Percentiles rank a stretch among this genome's conserved stretches.
phyloP scores from a whole-genome alignment of 2,888 invertebrate genomes.

The Cryptus armator region DNA sequence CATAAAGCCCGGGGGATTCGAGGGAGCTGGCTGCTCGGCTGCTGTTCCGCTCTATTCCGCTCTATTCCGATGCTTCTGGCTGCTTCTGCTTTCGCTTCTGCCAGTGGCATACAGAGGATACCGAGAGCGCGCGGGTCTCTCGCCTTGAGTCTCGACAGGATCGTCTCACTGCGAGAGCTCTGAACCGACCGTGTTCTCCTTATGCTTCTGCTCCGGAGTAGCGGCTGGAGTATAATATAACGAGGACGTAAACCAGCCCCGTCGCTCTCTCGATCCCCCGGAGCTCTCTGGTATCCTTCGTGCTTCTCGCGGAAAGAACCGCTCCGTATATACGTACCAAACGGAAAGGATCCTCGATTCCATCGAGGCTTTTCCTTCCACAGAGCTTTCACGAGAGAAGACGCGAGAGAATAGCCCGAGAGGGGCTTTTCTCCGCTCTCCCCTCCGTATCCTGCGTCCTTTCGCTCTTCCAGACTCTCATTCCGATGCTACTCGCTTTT shows the following conservation, averaged over 20 bases:
- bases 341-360: constrained; percentile 46
- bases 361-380: constrained; percentile 41
- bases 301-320: constrained; percentile 14
- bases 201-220: constrained; percentile 15
- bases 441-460: neutral
- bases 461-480: too few species aligned
- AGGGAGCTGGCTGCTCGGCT: constrained; percentile 55
- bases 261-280: constrained; percentile 47
- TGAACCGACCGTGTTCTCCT: constrained; percentile 12
- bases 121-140: neutral
- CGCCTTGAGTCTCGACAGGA: constrained; percentile 45
- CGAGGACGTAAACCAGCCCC: constrained; percentile 61
- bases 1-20: constrained; percentile 53
- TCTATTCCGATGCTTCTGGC: constrained; percentile 42
- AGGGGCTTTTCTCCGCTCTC: neutral
- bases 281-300: constrained; percentile 43
- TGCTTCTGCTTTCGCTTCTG: constrained; percentile 36
- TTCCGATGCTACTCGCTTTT: neutral
- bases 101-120: constrained; percentile 19
- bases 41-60: constrained; percentile 52
- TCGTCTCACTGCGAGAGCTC: constrained; percentile 22
- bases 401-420: constrained; percentile 12
- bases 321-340: constrained; percentile 23
- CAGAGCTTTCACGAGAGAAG: constrained; percentile 48
- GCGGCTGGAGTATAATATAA: constrained; percentile 55